These are phyloP conservation scores for Cygnus olor DNA, from an alignment of 2,797 vertebrate species.

Conservation along the genomic window DNA sequence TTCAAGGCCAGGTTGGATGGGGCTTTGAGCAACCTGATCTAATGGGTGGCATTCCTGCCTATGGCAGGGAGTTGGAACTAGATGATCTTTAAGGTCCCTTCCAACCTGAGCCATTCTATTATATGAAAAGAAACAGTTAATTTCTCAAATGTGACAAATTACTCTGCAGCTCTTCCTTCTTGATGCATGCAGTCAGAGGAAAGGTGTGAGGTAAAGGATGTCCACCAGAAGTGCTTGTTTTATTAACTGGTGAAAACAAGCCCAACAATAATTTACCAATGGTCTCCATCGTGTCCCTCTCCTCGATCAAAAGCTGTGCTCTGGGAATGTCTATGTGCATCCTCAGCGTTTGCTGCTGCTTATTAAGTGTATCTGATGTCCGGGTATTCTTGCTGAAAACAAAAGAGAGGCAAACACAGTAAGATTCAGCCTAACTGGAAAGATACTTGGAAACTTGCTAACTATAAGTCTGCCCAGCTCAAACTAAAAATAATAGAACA, in stretches of 20 bases:
- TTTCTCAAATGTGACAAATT: background rate
- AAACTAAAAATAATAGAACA: background rate
- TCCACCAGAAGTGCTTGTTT: background rate
- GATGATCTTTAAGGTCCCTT: too few species aligned
- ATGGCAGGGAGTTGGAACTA: too few species aligned
- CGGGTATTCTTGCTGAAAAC: slow-evolving; percentile 93
- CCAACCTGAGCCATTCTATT: too few species aligned
- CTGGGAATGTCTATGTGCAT: slow-evolving; percentile 99
- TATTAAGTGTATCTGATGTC: slow-evolving; percentile 95
- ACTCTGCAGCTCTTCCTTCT: background rate
- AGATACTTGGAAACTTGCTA: background rate
- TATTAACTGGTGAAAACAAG: background rate
- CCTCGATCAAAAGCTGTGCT: slow-evolving; percentile 98
- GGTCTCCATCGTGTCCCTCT: slow-evolving; percentile 98
- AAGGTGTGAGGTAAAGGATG: background rate
- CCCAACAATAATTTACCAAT: slow-evolving; percentile 84
- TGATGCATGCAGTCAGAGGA: background rate
- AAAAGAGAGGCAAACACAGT: background rate
- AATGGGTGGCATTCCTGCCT: too few species aligned
- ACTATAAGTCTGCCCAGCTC: background rate
- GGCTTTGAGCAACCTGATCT: too few species aligned
- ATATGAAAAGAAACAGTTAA: too few species aligned
- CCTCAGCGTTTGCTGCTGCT: slow-evolving; percentile 95
- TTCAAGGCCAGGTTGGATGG: too few species aligned
- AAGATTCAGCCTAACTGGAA: background rate